These are phyloP conservation scores for Zaprionus taronus DNA, from an alignment of 1,140 invertebrate species.

Conservation along the genomic window DNA sequence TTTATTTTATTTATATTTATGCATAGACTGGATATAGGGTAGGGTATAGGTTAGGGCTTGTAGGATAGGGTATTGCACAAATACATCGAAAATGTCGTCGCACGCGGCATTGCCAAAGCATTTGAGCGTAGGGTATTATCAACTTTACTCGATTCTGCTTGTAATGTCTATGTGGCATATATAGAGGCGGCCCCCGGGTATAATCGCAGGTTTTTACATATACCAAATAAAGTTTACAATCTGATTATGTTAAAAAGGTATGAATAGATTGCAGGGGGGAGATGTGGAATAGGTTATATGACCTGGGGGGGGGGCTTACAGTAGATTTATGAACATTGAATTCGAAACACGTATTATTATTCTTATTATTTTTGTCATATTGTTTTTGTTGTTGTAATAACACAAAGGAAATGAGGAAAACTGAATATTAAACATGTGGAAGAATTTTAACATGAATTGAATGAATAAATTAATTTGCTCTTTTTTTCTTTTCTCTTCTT, in stretches of 20 bases:
- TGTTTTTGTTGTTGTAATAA: constrained; percentile 10
- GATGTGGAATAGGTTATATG: not conserved
- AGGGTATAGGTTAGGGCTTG: not conserved
- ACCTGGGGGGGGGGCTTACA: not conserved
- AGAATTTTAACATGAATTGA: constrained; percentile 27
- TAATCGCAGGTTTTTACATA: constrained; percentile 26
- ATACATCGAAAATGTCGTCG: constrained; percentile 63
- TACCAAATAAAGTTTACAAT: constrained; percentile 70
- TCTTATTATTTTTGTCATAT: constrained; percentile 33
- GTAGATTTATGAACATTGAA: constrained; percentile 15
- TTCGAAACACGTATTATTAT: constrained; percentile 41
- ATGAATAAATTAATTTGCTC: constrained; percentile 15
- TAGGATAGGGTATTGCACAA: constrained; percentile 34
- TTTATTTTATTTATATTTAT: constrained; percentile 30
- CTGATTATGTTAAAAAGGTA: constrained; percentile 22
- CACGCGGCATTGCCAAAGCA: constrained; percentile 60
- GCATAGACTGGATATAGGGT: constrained; percentile 3
- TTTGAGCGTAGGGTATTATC: constrained; percentile 36
- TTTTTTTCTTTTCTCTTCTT: not conserved
- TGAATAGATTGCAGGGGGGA: not conserved
- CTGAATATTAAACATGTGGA: constrained; percentile 40
- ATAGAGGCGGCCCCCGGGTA: not conserved
- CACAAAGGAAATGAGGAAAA: constrained; percentile 24
- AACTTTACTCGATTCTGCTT: constrained; percentile 6
- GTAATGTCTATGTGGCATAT: constrained; percentile 71